Percentiles rank a stretch among this genome's conserved stretches.
Evolutionary conservation across 2,113 vertebrate genomes (phyloP).

Genomic region (Sclerurus mexicanus): DNA sequence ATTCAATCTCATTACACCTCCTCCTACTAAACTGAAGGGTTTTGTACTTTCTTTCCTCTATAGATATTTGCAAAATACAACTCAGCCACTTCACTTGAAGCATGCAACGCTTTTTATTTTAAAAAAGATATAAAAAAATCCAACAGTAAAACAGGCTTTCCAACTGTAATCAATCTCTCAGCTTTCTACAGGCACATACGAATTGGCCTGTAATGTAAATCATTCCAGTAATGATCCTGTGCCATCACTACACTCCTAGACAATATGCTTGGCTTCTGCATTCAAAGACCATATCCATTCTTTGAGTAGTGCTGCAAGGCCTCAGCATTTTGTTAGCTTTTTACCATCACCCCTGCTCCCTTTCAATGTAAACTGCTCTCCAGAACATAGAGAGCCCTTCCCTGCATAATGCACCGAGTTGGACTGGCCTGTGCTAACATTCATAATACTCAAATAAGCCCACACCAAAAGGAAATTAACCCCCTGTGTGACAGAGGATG

Average conservation of each 20-base stretch:
- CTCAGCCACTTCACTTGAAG: neutral
- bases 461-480: neutral
- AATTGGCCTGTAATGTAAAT: neutral
- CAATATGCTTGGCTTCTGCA: neutral
- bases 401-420: fast-evolving
- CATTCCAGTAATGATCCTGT: neutral
- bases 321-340: neutral
- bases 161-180: neutral
- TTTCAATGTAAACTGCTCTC: neutral
- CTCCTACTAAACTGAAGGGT: neutral
- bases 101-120: neutral
- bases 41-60: neutral
- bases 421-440: neutral
- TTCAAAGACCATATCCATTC: neutral
- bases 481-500: neutral
- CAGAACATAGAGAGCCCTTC: neutral
- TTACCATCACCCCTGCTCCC: neutral
- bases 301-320: neutral
- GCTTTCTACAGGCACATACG: neutral
- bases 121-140: neutral
- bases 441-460: neutral
- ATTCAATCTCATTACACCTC: neutral
- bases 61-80: neutral
- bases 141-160: neutral
- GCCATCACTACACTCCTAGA: neutral